Conservation (phyloP, 2,888 invertebrate genomes). For the Hermaeophaga mercurialis region DNA sequence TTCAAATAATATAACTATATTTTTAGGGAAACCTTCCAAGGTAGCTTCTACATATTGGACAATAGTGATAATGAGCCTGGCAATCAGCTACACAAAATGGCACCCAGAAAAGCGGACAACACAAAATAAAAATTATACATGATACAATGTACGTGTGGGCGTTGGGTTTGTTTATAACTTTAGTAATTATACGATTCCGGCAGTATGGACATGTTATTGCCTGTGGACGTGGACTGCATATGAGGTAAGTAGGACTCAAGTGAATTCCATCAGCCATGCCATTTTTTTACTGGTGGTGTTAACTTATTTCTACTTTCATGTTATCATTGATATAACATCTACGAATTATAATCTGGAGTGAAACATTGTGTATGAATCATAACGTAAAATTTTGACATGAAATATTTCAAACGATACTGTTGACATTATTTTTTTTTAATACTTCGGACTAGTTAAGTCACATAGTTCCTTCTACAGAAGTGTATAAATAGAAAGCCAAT, state of each 20-base stretch:
- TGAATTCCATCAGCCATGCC: not conserved
- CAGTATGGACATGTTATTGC: not conserved
- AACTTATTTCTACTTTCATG: too few relatives aligned
- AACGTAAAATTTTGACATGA: too few relatives aligned
- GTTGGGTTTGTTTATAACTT: not conserved
- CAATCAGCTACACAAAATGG: not conserved
- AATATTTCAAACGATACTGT: too few relatives aligned
- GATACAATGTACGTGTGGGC: not conserved
- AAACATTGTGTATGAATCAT: too few relatives aligned
- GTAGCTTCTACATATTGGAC: not conserved
- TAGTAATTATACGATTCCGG: not conserved
- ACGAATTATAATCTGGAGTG: too few relatives aligned
- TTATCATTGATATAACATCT: too few relatives aligned
- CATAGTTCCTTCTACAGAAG: too few relatives aligned
- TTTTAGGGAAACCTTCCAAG: not conserved
- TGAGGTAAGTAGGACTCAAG: not conserved
- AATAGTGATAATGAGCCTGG: not conserved
- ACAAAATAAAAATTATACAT: not conserved
- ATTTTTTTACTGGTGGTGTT: too few relatives aligned
- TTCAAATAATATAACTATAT: too few relatives aligned
- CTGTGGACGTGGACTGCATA: not conserved
- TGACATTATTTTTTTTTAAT: too few relatives aligned
- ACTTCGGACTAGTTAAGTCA: too few relatives aligned
- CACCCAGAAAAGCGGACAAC: not conserved
- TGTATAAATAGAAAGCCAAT: too few relatives aligned